Percentiles rank a stretch among this genome's conserved stretches.
These are phyloP conservation scores for Hylia prasina DNA, from an alignment of 2,113 vertebrate species.

Conservation along the genomic window DNA sequence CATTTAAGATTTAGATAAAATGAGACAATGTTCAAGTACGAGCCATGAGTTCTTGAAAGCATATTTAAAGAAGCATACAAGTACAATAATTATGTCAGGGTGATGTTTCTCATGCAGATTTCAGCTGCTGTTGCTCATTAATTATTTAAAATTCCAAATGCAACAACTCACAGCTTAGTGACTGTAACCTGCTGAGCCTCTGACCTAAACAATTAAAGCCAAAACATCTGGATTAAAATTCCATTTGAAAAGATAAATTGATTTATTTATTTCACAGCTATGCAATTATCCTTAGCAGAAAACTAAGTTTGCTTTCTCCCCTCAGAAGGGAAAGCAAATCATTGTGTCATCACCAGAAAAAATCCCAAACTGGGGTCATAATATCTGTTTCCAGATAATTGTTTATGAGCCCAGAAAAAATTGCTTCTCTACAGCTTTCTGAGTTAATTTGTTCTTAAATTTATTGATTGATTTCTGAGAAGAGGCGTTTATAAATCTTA, in stretches of 20 bases:
- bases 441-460: not conserved
- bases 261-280: not conserved
- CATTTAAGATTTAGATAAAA: not conserved
- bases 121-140: conserved; percentile 6
- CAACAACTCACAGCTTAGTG: not conserved
- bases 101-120: not conserved
- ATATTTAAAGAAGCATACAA: not conserved
- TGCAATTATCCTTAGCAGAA: not conserved
- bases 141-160: conserved; percentile 6
- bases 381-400: not conserved
- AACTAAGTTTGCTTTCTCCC: not conserved
- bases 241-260: not conserved
- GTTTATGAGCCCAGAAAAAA: not conserved
- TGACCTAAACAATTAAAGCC: not conserved
- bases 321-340: not conserved
- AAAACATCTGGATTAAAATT: not conserved
- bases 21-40: not conserved
- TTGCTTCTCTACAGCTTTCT: not conserved
- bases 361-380: not conserved
- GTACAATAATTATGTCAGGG: not conserved
- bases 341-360: not conserved
- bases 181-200: not conserved
- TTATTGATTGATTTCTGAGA: not conserved
- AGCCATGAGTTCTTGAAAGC: not conserved
- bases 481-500: not conserved